Conservation (phyloP, 2,797 vertebrate species). For the Falco naumanni region DNA sequence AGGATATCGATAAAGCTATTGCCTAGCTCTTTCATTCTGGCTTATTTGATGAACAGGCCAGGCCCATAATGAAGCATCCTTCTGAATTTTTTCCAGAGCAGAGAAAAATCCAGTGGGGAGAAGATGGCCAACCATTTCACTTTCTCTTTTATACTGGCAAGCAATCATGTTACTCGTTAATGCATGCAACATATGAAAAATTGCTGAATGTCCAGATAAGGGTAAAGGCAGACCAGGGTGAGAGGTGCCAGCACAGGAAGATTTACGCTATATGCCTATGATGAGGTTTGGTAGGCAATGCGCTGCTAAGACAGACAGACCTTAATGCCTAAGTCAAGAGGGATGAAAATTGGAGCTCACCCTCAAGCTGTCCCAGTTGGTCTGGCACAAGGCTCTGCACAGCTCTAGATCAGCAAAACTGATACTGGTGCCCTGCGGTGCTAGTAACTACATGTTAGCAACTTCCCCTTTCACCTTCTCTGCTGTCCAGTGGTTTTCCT, state of each 20-base stretch:
- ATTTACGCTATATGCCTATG: not conserved
- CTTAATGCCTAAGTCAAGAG: not conserved
- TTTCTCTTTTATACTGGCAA: conserved; percentile 99
- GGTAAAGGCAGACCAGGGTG: not conserved
- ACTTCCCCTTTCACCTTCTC: not conserved
- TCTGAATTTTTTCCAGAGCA: no score
- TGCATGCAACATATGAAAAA: conserved; percentile 85
- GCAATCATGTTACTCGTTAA: conserved; percentile 89
- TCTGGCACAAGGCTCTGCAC: not conserved
- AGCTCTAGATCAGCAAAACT: not conserved
- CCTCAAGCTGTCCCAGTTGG: not conserved
- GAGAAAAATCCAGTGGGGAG: conserved; percentile 86
- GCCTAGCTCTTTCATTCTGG: no score
- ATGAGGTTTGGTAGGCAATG: not conserved
- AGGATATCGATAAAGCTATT: no score
- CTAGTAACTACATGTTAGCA: not conserved
- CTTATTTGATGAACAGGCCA: no score
- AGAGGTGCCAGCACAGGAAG: not conserved
- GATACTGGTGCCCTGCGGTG: not conserved
- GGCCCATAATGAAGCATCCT: no score
- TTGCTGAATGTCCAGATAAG: not conserved
- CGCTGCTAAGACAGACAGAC: not conserved
- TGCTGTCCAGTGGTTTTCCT: not conserved
- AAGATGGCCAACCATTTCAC: conserved; percentile 91
- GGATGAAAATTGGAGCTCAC: not conserved